Conservation (phyloP, 2,888 invertebrate species). For the Archips xylosteana region DNA sequence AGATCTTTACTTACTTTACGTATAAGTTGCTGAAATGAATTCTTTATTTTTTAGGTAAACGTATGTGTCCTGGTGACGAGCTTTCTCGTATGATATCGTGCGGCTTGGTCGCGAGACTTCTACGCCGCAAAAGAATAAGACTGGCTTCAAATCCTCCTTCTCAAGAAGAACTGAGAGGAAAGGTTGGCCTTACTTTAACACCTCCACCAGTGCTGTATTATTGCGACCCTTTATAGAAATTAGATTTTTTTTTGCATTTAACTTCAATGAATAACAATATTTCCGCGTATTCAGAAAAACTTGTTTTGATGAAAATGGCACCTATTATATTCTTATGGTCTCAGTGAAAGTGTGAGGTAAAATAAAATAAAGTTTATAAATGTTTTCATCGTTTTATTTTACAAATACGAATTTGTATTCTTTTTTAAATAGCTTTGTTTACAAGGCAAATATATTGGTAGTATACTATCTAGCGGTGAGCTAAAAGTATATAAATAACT, state of each 20-base stretch:
- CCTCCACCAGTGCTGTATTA: conserved; percentile 83
- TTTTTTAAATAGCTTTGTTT: conserved; percentile 62
- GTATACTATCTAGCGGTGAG: conserved; percentile 57
- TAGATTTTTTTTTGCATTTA: not conserved
- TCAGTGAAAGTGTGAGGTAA: conserved; percentile 43
- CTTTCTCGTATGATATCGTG: conserved; percentile 90
- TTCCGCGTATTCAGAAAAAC: not conserved
- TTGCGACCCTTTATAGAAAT: conserved; percentile 61
- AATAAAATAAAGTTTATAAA: conserved; percentile 47
- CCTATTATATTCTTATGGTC: not conserved
- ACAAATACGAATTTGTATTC: conserved; percentile 52
- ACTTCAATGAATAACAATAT: not conserved
- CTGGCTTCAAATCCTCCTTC: conserved; percentile 76
- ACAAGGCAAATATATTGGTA: conserved; percentile 68
- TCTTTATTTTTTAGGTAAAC: conserved; percentile 86
- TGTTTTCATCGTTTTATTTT: conserved; percentile 59
- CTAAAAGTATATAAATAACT: conserved; percentile 56
- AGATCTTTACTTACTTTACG: not conserved
- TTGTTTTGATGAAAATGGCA: not conserved
- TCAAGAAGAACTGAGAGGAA: conserved; percentile 86
- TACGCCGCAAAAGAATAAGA: conserved; percentile 87
- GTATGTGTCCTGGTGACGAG: conserved; percentile 95
- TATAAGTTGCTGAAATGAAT: not conserved
- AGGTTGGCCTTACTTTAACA: conserved; percentile 90
- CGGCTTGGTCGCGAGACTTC: conserved; percentile 88